Conservation (phyloP, 1,140 invertebrate species). For the Hypothenemus hampei region DNA sequence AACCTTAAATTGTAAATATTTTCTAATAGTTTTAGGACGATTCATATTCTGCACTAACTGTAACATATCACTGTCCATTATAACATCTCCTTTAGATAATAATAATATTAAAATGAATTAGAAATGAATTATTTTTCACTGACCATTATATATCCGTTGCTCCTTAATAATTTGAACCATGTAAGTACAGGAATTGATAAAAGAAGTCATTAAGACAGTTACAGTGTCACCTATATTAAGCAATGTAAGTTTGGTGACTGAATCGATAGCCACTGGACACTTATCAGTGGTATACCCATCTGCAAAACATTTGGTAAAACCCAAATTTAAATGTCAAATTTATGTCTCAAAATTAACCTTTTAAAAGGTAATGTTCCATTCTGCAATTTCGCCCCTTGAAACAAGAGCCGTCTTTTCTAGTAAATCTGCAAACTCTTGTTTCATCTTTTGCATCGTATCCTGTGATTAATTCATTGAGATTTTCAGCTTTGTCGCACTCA, state of each 20-base stretch:
- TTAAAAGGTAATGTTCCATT: constrained; percentile 30
- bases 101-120: background rate
- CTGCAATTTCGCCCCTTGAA: constrained; percentile 34
- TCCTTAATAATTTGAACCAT: constrained; percentile 29
- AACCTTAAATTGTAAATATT: constrained; percentile 31
- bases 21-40: constrained; percentile 11
- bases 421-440: constrained; percentile 33
- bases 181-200: constrained; percentile 26
- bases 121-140: background rate
- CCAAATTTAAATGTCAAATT: background rate
- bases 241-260: constrained; percentile 18
- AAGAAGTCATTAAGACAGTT: constrained; percentile 26
- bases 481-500: constrained; percentile 26
- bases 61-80: constrained; percentile 23
- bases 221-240: constrained; percentile 18
- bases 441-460: constrained; percentile 37
- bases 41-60: constrained; percentile 29
- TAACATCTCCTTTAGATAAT: constrained; percentile 9
- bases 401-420: constrained; percentile 29
- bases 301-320: background rate
- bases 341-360: constrained; percentile 18
- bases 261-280: constrained; percentile 12
- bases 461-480: constrained; percentile 35
- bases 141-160: too few species aligned
- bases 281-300: constrained; percentile 37